Evolutionary conservation across 2,113 vertebrate genomes (phyloP).

Genomic region (Tyto alba): DNA sequence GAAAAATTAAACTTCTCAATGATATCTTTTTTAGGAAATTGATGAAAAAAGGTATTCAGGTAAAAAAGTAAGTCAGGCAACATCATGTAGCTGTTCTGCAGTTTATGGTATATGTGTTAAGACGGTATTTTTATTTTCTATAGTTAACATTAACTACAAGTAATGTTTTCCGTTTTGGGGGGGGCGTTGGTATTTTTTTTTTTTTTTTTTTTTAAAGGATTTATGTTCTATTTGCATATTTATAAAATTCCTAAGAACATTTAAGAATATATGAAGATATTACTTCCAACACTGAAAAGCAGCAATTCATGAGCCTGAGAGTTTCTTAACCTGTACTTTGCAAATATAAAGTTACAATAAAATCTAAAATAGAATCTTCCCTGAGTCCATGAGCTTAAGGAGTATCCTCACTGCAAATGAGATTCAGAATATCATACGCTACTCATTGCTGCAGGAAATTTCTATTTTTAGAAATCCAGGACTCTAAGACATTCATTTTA

Average conservation of each 20-base stretch:
- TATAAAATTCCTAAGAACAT: neutral
- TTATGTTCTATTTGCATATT: neutral
- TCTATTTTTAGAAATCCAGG: neutral
- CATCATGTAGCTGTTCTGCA: neutral
- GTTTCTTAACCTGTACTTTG: neutral
- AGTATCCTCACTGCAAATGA: neutral
- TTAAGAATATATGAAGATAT: neutral
- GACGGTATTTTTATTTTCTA: neutral
- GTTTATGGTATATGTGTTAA: neutral
- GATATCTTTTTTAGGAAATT: neutral
- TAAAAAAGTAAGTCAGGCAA: neutral
- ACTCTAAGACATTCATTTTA: neutral
- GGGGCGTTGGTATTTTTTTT: neutral
- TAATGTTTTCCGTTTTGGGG: neutral
- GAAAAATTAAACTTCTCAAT: neutral
- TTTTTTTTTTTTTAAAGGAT: neutral
- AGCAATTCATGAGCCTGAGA: neutral
- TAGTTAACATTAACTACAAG: neutral
- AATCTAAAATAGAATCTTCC: conserved; percentile 31
- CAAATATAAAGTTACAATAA: neutral
- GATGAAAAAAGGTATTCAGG: neutral
- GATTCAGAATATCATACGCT: neutral
- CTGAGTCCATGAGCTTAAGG: neutral
- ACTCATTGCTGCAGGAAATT: neutral
- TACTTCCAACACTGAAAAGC: neutral